Evolutionary conservation across 1,140 invertebrate species (phyloP), one percentile per base, ranked within the genome.

Genomic region (Heliconius eleuchia): DNA sequence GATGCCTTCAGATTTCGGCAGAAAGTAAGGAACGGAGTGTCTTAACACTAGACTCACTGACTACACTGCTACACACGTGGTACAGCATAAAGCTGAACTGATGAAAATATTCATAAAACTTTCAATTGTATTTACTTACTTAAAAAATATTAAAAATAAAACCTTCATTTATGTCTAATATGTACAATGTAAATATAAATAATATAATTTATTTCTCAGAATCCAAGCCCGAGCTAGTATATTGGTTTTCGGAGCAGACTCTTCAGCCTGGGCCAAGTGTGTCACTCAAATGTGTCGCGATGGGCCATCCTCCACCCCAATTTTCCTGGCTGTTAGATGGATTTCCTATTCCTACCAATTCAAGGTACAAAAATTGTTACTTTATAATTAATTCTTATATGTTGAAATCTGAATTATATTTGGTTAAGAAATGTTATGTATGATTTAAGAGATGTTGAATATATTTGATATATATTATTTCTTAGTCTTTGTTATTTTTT

Each of bases 161-260:
- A 16, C 3, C 13, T 16, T 46, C 4, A 46, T 46, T 46, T 5
- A 46, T 46, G 13, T 46, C 13, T 46, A 46, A 46, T 46, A 46
- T 4, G 13, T 13, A 46, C 13, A 46, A 46, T 27, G 11, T 30
- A 66, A 66, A 27, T 66, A 66, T 27, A 66, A 23, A 27, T 66
- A 30, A 71, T 37, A 71, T 79, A 19, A 39, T 27, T 46, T 80
- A 76, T 42, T 88, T 84, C 60, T 37, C 85, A 98, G 97, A 98
- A 93, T 97, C 97, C 27, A 96, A 97, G 82, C 97, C 98, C 27
- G 97, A 98, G 95, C 95, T 98, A 82, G 96, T 97, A 83, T 97
- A 98, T 95, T 98, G 97, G 95, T 99, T 99, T 94, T 97, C 97
- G 71, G 98, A 98, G 89, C 97, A 98, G 90, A 98, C 98, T 52